Evolutionary conservation across 2,797 vertebrate species (phyloP).

Genomic region (Molossus alvarezi): DNA sequence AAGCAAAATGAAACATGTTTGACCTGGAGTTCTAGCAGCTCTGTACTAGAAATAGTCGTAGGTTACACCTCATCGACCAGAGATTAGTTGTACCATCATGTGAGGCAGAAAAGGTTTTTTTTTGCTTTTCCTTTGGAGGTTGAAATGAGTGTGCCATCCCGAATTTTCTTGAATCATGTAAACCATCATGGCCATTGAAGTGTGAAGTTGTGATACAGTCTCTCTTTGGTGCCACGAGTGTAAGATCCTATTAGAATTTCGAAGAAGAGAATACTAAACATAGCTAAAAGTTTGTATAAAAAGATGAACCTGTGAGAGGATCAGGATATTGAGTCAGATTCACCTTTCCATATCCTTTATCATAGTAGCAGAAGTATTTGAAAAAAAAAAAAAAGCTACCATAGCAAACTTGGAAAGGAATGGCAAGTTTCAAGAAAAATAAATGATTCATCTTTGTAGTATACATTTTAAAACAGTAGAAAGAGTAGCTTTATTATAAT

Average conservation of each 20-base stretch:
- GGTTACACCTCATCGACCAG: background rate
- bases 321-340: background rate
- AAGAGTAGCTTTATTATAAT: background rate
- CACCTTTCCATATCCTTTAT: background rate
- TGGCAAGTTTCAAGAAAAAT: slow-evolving; percentile 48
- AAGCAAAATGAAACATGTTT: slow-evolving; percentile 19
- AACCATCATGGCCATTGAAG: background rate
- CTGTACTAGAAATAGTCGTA: background rate
- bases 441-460: slow-evolving; percentile 27
- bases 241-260: slow-evolving; percentile 37
- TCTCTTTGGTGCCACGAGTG: background rate
- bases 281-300: background rate
- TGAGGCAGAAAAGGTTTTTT: background rate
- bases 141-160: background rate
- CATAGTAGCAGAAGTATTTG: slow-evolving; percentile 10
- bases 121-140: slow-evolving; percentile 47
- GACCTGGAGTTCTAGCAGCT: background rate
- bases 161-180: slow-evolving; percentile 10
- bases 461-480: slow-evolving; percentile 13
- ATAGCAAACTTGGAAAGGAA: slow-evolving; percentile 24
- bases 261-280: slow-evolving; percentile 35
- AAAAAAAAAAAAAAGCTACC: slow-evolving; percentile 46
- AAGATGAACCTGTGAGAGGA: background rate
- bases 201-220: background rate
- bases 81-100: background rate